Evolutionary conservation across 2,888 invertebrate species (phyloP).

Genomic region (Drymonia ruficornis): DNA sequence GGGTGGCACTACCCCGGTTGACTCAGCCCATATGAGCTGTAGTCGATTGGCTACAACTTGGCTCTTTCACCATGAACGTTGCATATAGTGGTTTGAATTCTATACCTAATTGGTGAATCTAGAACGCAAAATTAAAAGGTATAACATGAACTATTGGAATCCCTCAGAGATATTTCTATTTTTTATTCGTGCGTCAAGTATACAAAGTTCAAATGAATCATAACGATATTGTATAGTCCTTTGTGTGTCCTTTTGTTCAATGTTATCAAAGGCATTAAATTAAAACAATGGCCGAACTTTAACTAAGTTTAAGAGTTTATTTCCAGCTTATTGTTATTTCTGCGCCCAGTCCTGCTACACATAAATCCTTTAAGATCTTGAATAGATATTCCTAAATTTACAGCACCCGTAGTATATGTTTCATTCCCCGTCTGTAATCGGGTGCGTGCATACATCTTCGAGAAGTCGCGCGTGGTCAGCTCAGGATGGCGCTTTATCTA

Average conservation of each 20-base stretch:
- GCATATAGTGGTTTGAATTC: neutral
- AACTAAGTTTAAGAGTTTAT: slow-evolving; percentile 14
- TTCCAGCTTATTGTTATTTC: slow-evolving; percentile 13
- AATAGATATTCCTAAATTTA: neutral
- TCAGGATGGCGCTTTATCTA: too few species aligned
- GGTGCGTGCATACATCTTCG: too few species aligned
- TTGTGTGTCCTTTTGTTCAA: slow-evolving; percentile 4
- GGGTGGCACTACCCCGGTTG: too few species aligned
- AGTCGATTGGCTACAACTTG: too few species aligned
- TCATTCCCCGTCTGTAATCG: too few species aligned
- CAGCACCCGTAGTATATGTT: too few species aligned
- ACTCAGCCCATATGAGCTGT: too few species aligned
- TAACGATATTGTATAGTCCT: slow-evolving; percentile 1
- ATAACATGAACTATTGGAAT: too few species aligned
- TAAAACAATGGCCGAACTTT: slow-evolving; percentile 17
- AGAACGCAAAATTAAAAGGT: too few species aligned
- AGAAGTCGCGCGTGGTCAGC: too few species aligned
- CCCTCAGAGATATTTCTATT: neutral
- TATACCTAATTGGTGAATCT: neutral
- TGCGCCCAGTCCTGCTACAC: slow-evolving; percentile 7
- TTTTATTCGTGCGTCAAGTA: neutral
- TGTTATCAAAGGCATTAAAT: slow-evolving; percentile 10
- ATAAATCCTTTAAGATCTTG: neutral
- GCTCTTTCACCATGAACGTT: too few species aligned
- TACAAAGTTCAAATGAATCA: slow-evolving; percentile 3